Evolutionary conservation across 2,797 vertebrate species (phyloP), one percentile per base, ranked within the genome.

Genomic region (Diplodus sargus): DNA sequence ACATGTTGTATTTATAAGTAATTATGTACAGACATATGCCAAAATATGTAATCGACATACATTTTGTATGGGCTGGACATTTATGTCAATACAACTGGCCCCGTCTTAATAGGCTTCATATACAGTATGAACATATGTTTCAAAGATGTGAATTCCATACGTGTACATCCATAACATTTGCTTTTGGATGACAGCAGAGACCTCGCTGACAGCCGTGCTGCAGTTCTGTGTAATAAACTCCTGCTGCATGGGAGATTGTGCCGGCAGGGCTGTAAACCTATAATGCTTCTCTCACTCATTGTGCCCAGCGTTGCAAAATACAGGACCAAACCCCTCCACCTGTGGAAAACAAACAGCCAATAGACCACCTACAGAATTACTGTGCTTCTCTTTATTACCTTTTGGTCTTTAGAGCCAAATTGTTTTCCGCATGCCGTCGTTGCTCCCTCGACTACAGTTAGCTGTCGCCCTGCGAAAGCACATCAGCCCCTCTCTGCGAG

Each of bases 401-500:
- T 59, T 61, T 53, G 16, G 51, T 72, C 69, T 70, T 56, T 60
- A 1, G 42, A 69, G 45, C 42, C 53, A 42, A 75, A 65, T 61
- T 17, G 61, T 76, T 78, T 61, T 54, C 48, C 57, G 15, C 56
- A 17, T n/a, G n/a, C 17, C 18, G 4, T 18, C 57, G 73, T 53
- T 61, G 67, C 63, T 79, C 69, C 67, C 60, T 16, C 7, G 70
- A 5, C 68, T 54, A 22, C 39, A 34, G 39, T 53, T 53, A 47
- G 42, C 85, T 48, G 78, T 74, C 61, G 52, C 28, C 58, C 28
- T n/a, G 71, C 76, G 70, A 83, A 79, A 85, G 80, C 52, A 1
- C 39, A 43, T 13, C 23, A 18, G 54, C 39, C 12, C 66, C 28
- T 28, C 49, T 48, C 1, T 0, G 13, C 30, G 47, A 47, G 60